Base-by-base conservation (phyloP, 2,888 invertebrate species). In the Cosmia pyralina region DNA sequence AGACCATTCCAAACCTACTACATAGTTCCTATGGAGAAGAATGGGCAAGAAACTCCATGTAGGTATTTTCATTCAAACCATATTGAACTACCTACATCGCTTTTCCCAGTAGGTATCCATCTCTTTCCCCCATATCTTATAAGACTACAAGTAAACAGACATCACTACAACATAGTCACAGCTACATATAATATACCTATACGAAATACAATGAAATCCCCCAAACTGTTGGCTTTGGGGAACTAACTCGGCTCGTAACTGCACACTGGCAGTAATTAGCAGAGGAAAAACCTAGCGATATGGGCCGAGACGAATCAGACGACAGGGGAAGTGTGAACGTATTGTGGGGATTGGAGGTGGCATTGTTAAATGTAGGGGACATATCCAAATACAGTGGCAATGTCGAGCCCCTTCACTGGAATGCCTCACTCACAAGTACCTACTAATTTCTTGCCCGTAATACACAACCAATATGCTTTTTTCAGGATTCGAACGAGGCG, bases 281-380 rank as follows among this genome's bases (percentile, higher is more conserved):
- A 79, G 81, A 82, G 91, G 92, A 92, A 93, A 91, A 92, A 93
- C 92, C 89, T 87, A 88, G 89, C 93, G 93, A 93, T 92, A 93
- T 93, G 93, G 92, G 89, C 90, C 93, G 93, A 89, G 92, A 93
- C 93, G 93, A 91, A 92, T 93, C 90, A 85, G 81, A 75, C 74
- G 59, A 46, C 63, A n/a, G 2, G 0, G 7, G 85, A 88, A 60
- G 1, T 34, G 22, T 6, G 75, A 85, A 81, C 1, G 15, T 15
- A 4, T 15, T 59, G 38, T 17, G 22, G 0, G 22, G 28, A 46
- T 17, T 68, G 17, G 70, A 75, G 57, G 11, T 38, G 77, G 69
- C 55, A 71, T 65, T 19, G 10, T 22, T 19, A n/a, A 11, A n/a
- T 4, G 52, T 41, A 41, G 41, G 8, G 41, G 41, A 41, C 41